Percentiles rank a stretch among this genome's conserved stretches.
Evolutionary conservation across 2,797 vertebrate genomes (phyloP).

Genomic region (Sebastes matsubarae): DNA sequence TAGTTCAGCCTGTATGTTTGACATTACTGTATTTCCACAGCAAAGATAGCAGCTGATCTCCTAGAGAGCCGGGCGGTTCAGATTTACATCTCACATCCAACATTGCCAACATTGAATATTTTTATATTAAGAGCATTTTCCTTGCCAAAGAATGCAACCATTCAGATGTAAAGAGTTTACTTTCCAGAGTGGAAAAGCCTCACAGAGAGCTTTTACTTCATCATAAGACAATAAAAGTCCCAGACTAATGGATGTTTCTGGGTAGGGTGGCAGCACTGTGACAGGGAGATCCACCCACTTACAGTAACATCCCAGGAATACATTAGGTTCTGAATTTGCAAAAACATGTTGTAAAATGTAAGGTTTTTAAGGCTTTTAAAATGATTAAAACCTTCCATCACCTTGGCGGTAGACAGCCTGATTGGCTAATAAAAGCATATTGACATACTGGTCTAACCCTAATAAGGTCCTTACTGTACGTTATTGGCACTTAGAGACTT

Average conservation of each 20-base stretch:
- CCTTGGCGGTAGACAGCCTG: neutral
- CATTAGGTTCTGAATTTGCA: neutral
- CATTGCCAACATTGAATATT: neutral
- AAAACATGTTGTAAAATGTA: neutral
- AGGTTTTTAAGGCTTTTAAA: neutral
- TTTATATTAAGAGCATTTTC: neutral
- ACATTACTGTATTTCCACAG: neutral
- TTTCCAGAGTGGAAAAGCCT: neutral
- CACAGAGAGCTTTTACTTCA: neutral
- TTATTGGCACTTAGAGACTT: slow-evolving; percentile 39
- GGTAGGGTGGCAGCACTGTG: neutral
- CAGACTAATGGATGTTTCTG: slow-evolving; percentile 14
- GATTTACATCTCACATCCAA: slow-evolving; percentile 1
- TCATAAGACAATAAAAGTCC: slow-evolving; percentile 1
- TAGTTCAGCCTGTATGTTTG: neutral
- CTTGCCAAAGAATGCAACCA: neutral
- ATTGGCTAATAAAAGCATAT: slow-evolving; percentile 13
- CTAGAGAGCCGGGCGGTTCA: neutral
- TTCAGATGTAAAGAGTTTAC: neutral
- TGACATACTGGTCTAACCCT: slow-evolving; percentile 10
- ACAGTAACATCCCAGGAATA: neutral
- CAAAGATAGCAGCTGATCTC: neutral
- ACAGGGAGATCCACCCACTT: neutral
- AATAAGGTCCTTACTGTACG: slow-evolving; percentile 26
- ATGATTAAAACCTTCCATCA: slow-evolving; percentile 1